Evolutionary conservation across 2,888 invertebrate genomes (phyloP), one percentile per base, ranked within the genome.

Genomic region (Oxycera nigricornis): DNA sequence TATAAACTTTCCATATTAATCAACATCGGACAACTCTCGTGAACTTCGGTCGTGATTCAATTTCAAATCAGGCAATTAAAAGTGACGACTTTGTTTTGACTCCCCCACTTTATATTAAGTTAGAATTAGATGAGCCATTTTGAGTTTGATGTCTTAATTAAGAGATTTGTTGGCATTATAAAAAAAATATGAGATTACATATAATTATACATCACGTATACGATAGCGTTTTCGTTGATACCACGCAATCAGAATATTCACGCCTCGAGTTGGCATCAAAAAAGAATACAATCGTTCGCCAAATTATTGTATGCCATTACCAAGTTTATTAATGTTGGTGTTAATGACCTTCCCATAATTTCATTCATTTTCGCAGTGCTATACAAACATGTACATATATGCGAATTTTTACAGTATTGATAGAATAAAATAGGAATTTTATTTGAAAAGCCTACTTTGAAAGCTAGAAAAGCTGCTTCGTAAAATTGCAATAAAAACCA

Each of bases 31-130:
- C 14, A 17, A 62, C 31, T 22, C 35, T 35, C 35, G 31, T 35
- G 35, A 35, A 35, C n/a, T 22, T 22, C n/a, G 46, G 24, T 46
- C 67, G 67, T 67, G 67, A 67, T 67, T 46, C 17, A 67, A 67
- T 67, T 67, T 67, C 41, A 67, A 41, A 67, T 62, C 35, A 55
- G 24, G 22, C n/a, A 22, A 41, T 24, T 22, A 39, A 67, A 67
- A 46, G 11, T 3, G 11, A 2, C 20, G 14, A 24, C 46, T 67
- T 67, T 67, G 46, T 46, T 46, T 67, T 46, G 46, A 46, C 67
- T 41, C 46, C 67, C 26, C 67, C 46, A 46, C 67, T n/a, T n/a
- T n/a, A 67, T 46, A 46, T 41, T 28, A 41, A 59, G 26, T 46
- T 39, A 7, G n/a, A 35, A 62, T 67, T 20, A 11, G 11, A 41